These are phyloP conservation scores for Reinhardtius hippoglossoides DNA, from an alignment of 2,113 vertebrate species.

Conservation along the genomic window DNA sequence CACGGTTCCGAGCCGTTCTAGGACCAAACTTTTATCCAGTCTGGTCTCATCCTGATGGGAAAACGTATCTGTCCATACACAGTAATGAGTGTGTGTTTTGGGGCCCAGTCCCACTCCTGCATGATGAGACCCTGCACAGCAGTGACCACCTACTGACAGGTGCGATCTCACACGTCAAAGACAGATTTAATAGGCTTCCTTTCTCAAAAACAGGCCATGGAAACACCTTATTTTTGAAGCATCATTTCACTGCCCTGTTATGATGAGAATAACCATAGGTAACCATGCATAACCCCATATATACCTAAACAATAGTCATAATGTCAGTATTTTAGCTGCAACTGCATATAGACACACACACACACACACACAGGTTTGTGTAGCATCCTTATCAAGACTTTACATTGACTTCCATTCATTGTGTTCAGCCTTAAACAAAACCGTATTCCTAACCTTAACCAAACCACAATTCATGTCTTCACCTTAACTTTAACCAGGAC, in stretches of 20 bases:
- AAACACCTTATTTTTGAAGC: slow-evolving; percentile 26
- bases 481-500: too few species aligned
- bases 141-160: slow-evolving; percentile 36
- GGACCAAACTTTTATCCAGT: slow-evolving; percentile 17
- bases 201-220: slow-evolving; percentile 15
- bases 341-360: too few species aligned
- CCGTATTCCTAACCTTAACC: not conserved
- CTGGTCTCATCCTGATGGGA: slow-evolving; percentile 18
- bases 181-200: slow-evolving; percentile 37
- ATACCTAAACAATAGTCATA: not conserved
- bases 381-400: too few species aligned
- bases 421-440: not conserved
- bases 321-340: too few species aligned
- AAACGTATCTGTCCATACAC: slow-evolving; percentile 9
- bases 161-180: slow-evolving; percentile 13
- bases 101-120: slow-evolving; percentile 19
- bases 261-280: not conserved
- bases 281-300: slow-evolving; percentile 2
- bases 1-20: slow-evolving; percentile 29
- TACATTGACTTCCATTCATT: too few species aligned
- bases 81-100: slow-evolving; percentile 28
- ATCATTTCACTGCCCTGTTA: slow-evolving; percentile 23
- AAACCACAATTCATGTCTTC: too few species aligned
- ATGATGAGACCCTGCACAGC: slow-evolving; percentile 25
- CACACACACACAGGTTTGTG: too few species aligned